Evolutionary conservation across 1,140 invertebrate species (phyloP).

Genomic region (Panagrolaimus sp.): DNA sequence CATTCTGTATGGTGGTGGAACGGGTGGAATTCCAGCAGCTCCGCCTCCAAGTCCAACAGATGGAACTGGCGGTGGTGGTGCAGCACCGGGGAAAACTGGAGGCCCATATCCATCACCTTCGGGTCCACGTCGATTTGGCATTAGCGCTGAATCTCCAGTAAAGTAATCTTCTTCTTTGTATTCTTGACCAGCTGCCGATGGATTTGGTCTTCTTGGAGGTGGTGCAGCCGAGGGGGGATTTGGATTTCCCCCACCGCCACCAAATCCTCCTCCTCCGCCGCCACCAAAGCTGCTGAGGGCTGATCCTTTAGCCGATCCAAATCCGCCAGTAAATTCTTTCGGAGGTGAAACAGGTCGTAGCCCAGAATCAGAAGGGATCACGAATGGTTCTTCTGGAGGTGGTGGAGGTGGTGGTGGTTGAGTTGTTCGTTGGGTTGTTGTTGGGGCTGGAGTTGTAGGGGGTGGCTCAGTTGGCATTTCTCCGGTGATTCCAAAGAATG

Average conservation of each 20-base stretch:
- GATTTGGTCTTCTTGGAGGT: conserved; percentile 18
- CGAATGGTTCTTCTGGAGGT: conserved; percentile 37
- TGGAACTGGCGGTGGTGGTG: conserved; percentile 45
- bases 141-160: conserved; percentile 56
- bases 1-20: conserved; percentile 17
- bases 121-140: conserved; percentile 50
- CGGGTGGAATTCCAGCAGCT: conserved; percentile 53
- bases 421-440: neutral
- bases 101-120: conserved; percentile 59
- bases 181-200: neutral
- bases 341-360: conserved; percentile 55
- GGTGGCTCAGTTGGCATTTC: no score
- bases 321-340: conserved; percentile 46
- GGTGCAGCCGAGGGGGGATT: conserved; percentile 7
- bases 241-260: conserved; percentile 23
- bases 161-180: conserved; percentile 48
- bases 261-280: no score
- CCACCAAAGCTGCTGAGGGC: conserved; percentile 39
- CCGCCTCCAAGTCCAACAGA: conserved; percentile 47
- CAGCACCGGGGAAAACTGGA: conserved; percentile 47
- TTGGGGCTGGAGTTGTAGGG: neutral
- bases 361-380: conserved; percentile 58
- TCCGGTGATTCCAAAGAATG: conserved; percentile 43
- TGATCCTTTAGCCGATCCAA: conserved; percentile 1
- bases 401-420: conserved; percentile 21